Percentiles rank a stretch among this genome's conserved stretches.
These are phyloP conservation scores for Parazoanthus swiftii DNA, from an alignment of 92 coral and sea anemone species.

Conservation along the genomic window DNA sequence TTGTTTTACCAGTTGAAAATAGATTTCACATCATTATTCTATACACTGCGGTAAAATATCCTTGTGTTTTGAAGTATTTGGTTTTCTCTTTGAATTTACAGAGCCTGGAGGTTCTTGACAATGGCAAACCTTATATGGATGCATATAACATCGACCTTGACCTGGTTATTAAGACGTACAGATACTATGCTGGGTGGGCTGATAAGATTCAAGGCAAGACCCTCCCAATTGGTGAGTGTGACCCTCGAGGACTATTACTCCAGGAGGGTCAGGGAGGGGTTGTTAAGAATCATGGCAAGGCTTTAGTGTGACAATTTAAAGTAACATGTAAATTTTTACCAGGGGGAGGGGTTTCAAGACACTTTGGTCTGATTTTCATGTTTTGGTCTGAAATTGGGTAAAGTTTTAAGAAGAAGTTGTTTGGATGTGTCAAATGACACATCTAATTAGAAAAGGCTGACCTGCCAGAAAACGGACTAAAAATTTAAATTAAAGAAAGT, in stretches of 20 bases:
- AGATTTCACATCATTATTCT: background rate
- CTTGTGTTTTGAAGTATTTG: background rate
- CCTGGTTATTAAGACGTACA: constrained; percentile 64
- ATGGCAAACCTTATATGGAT: constrained; percentile 87
- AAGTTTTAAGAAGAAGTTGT: no score
- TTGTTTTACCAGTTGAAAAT: background rate
- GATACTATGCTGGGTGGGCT: constrained; percentile 98
- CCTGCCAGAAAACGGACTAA: no score
- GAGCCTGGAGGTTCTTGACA: constrained; percentile 93
- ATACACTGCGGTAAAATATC: background rate
- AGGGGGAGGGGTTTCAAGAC: no score
- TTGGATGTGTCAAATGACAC: no score
- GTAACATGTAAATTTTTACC: no score
- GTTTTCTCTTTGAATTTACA: background rate
- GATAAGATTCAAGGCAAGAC: constrained; percentile 97
- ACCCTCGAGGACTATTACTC: no score
- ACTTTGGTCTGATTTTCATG: no score
- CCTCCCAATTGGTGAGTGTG: constrained; percentile 80
- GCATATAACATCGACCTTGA: constrained; percentile 76
- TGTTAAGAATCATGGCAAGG: background rate
- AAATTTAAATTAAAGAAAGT: no score
- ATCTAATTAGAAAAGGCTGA: no score
- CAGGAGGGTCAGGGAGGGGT: background rate
- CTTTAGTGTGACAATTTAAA: background rate
- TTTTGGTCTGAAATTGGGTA: no score